Evolutionary conservation across 2,888 invertebrate genomes (phyloP).

Genomic region (Graphium colonna): DNA sequence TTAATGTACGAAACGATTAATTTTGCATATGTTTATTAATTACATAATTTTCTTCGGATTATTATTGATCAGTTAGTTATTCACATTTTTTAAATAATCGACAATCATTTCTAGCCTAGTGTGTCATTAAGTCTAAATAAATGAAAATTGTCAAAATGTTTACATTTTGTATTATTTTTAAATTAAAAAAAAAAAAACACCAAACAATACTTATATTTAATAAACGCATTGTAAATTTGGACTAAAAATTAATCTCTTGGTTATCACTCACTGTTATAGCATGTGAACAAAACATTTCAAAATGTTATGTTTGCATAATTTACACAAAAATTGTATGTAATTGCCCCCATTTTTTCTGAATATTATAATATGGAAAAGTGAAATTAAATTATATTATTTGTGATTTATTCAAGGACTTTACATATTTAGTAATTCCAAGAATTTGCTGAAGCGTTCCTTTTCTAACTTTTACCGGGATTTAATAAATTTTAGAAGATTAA

Average conservation of each 20-base stretch:
- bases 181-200: neutral
- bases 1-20: neutral
- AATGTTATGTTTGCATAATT: no score
- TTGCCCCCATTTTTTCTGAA: no score
- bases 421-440: neutral
- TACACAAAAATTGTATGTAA: no score
- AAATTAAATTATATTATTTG: neutral
- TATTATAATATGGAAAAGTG: no score
- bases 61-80: no score
- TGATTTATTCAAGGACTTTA: neutral
- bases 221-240: neutral
- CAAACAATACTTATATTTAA: neutral
- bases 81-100: no score
- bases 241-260: neutral
- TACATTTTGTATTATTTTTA: neutral
- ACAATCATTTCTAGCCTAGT: no score
- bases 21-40: neutral
- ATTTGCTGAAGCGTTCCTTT: constrained; percentile 7
- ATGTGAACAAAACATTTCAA: neutral
- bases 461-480: constrained; percentile 11
- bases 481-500: constrained; percentile 1
- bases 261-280: no score
- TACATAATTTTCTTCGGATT: no score
- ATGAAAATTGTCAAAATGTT: no score
- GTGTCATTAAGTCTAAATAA: no score